These are phyloP conservation scores for Megaceryle maxima DNA, from an alignment of 2,113 vertebrate genomes.

Conservation along the genomic window DNA sequence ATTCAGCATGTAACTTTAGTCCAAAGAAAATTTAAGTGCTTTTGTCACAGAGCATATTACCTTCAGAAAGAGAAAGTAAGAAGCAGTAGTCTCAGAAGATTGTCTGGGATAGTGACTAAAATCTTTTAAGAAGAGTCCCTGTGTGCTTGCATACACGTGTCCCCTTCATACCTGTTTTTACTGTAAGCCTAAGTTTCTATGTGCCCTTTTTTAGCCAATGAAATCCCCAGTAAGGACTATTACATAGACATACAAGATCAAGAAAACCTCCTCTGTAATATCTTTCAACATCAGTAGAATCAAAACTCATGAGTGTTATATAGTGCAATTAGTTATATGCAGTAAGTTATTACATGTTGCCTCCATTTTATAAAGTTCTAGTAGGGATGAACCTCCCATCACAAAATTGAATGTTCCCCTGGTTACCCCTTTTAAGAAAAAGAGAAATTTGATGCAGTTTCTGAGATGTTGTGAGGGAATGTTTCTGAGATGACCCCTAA, in stretches of 20 bases:
- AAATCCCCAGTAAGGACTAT: neutral
- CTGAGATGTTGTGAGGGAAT: neutral
- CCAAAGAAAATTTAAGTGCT: neutral
- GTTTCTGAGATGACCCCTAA: neutral
- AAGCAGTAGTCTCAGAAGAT: neutral
- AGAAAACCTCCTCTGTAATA: neutral
- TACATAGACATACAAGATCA: neutral
- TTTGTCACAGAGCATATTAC: neutral
- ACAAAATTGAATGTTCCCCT: neutral
- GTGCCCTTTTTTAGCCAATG: neutral
- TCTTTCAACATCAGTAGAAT: neutral
- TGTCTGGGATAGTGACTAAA: neutral
- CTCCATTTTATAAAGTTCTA: neutral
- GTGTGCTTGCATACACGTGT: neutral
- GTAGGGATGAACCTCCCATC: neutral
- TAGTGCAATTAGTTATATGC: neutral
- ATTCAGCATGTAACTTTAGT: neutral
- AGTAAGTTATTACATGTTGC: neutral
- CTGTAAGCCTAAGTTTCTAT: neutral
- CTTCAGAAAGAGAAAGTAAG: neutral
- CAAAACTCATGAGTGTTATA: neutral
- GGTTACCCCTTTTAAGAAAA: neutral
- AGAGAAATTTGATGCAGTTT: neutral
- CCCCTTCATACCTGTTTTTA: neutral
- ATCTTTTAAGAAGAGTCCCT: neutral